A percentile compares a stretch with the other conserved stretches of the same genome.
phyloP scores from a whole-genome alignment of 2,113 vertebrate species.

The Grammomys dolichurus region DNA sequence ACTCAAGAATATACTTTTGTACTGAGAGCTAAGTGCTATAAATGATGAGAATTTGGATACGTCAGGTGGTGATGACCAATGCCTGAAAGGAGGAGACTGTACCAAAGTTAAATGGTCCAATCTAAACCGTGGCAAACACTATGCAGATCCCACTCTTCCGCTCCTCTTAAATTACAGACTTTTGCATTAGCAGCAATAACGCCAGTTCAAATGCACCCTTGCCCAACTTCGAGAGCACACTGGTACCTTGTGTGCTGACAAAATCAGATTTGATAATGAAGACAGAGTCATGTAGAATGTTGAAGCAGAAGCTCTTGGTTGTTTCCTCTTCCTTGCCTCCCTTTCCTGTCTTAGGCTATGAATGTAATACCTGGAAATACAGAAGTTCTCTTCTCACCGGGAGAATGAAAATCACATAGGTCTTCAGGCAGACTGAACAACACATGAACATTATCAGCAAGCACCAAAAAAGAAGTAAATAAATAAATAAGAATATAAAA shows the following conservation, averaged over 20 bases:
- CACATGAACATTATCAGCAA: background rate
- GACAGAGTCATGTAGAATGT: background rate
- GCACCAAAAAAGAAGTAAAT: too few species aligned
- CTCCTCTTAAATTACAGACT: background rate
- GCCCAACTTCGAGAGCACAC: background rate
- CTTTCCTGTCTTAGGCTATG: background rate
- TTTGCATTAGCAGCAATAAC: background rate
- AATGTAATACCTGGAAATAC: background rate
- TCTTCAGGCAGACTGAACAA: background rate
- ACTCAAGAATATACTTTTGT: background rate
- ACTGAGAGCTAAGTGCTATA: background rate
- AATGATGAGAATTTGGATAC: background rate
- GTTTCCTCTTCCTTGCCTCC: background rate
- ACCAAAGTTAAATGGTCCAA: background rate
- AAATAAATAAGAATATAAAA: background rate
- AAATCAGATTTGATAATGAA: background rate
- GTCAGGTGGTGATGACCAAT: background rate
- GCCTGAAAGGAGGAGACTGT: background rate
- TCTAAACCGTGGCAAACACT: background rate
- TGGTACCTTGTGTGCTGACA: background rate
- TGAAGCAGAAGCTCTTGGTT: background rate
- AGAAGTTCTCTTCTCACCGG: background rate
- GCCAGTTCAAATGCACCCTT: background rate
- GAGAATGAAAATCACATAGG: background rate
- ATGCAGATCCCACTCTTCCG: background rate